These are phyloP conservation scores for Ostrea edulis DNA, from an alignment of 1,140 invertebrate species.

Conservation along the genomic window DNA sequence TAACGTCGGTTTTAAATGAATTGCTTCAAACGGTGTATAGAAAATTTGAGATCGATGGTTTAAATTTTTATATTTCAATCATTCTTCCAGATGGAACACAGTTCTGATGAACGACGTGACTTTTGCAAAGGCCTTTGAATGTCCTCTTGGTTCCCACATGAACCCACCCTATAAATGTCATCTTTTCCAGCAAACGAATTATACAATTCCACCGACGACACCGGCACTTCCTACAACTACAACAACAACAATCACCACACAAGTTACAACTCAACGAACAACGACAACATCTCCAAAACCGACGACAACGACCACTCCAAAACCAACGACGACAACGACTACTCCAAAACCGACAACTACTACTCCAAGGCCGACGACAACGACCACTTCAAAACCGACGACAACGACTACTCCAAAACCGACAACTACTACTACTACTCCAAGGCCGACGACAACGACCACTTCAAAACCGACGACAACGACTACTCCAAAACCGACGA, in stretches of 20 bases:
- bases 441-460: not conserved
- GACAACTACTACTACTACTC: not conserved
- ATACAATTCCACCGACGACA: not conserved
- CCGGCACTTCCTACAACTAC: not conserved
- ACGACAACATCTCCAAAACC: not conserved
- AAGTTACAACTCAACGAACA: not conserved
- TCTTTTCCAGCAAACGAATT: slow-evolving; percentile 4
- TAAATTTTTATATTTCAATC: no score
- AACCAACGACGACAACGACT: no score
- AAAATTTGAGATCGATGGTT: no score
- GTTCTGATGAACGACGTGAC: not conserved
- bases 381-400: not conserved
- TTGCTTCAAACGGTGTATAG: no score
- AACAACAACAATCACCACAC: not conserved
- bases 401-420: not conserved
- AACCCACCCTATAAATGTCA: slow-evolving; percentile 10
- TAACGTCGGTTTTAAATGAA: no score
- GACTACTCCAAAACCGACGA: not conserved
- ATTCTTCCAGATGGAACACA: slow-evolving; percentile 1
- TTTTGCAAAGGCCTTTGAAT: not conserved
- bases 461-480: not conserved
- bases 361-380: no score
- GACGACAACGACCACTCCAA: not conserved
- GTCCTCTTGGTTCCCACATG: not conserved
- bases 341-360: no score